These are phyloP conservation scores for Oncorhynchus nerka DNA, from an alignment of 2,113 vertebrate genomes.

Conservation along the genomic window DNA sequence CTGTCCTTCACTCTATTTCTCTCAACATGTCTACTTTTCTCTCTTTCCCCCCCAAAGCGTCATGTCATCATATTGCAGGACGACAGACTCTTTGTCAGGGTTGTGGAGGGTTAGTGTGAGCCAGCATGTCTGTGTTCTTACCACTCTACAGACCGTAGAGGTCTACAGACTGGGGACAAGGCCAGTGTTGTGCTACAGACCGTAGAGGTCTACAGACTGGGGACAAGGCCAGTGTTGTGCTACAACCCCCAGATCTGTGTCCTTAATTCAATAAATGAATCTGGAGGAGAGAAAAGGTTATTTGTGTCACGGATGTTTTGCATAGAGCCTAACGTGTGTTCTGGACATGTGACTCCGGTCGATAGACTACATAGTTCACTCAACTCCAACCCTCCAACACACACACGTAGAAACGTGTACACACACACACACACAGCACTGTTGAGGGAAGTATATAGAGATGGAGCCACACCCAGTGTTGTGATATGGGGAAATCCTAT, in stretches of 20 bases:
- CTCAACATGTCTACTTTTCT: too few relatives aligned
- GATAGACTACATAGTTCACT: not conserved
- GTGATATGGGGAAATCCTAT: too few relatives aligned
- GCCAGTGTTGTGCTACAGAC: constrained; percentile 26
- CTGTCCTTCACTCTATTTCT: too few relatives aligned
- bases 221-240: constrained; percentile 32
- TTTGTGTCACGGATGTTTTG: constrained; percentile 13
- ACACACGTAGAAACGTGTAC: not conserved
- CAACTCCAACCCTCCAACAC: not conserved
- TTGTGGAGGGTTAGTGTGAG: too few relatives aligned
- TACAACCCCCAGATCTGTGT: constrained; percentile 26
- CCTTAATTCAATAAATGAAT: constrained; percentile 39
- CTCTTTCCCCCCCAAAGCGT: too few relatives aligned
- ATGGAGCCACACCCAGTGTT: too few relatives aligned
- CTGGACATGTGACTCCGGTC: not conserved
- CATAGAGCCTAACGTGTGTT: too few relatives aligned
- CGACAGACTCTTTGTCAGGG: too few relatives aligned
- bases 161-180: constrained; percentile 23
- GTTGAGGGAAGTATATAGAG: too few relatives aligned
- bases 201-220: not conserved
- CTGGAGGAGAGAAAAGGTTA: constrained; percentile 6
- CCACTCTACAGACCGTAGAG: too few relatives aligned
- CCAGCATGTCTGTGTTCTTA: too few relatives aligned
- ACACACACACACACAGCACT: not conserved
- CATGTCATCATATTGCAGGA: too few relatives aligned